These are phyloP conservation scores for Epirrita christyi DNA, from an alignment of 2,888 invertebrate species.

Conservation along the genomic window DNA sequence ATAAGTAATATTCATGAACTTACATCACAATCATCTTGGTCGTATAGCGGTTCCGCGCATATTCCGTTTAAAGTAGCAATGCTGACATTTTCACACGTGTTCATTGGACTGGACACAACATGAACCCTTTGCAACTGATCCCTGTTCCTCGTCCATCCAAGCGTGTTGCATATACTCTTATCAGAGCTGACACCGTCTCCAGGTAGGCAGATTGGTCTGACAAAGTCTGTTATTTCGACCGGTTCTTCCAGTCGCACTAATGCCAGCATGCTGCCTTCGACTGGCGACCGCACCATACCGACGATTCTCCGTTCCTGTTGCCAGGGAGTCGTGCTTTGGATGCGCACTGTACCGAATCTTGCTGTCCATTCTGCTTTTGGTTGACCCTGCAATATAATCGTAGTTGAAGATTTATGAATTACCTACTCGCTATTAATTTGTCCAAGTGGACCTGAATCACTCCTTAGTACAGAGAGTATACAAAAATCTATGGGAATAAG, in stretches of 20 bases:
- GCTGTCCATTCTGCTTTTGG: constrained; percentile 95
- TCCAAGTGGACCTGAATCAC: no score
- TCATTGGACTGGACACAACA: constrained; percentile 90
- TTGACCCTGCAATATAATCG: constrained; percentile 85
- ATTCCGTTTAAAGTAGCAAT: constrained; percentile 93
- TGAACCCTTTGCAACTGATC: constrained; percentile 93
- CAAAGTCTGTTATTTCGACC: constrained; percentile 91
- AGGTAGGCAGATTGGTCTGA: constrained; percentile 92
- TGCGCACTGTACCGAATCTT: constrained; percentile 89
- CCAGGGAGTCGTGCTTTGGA: constrained; percentile 93
- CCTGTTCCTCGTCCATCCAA: constrained; percentile 94
- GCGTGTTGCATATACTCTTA: constrained; percentile 88
- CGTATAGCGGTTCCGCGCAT: constrained; percentile 92
- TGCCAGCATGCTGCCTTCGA: constrained; percentile 94
- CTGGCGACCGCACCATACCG: constrained; percentile 95
- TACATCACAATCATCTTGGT: constrained; percentile 93
- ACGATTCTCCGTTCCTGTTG: constrained; percentile 93
- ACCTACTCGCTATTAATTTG: no score
- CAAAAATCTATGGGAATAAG: no score
- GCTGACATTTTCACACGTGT: constrained; percentile 93
- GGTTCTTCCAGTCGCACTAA: constrained; percentile 91
- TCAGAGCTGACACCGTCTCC: constrained; percentile 72
- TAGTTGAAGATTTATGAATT: neutral
- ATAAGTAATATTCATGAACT: constrained; percentile 60
- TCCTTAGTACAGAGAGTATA: no score